Conservation (phyloP, 2,113 vertebrate genomes). For the Loxodonta africana region DNA sequence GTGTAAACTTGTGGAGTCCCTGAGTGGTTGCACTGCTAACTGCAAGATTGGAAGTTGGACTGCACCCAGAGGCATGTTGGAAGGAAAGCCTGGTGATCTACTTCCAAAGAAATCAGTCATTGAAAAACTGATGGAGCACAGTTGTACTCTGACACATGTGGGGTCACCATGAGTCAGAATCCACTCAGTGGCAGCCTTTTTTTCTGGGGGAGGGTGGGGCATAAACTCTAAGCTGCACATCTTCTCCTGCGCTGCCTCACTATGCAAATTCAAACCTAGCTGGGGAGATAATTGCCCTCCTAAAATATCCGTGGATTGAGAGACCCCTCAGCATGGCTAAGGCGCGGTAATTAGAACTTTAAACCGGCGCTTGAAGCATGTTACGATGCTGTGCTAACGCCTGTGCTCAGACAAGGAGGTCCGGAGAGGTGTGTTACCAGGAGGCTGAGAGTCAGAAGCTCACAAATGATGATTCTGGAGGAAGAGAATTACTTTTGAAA, state of each 20-base stretch:
- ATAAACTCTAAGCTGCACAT: neutral
- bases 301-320: neutral
- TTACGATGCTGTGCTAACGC: neutral
- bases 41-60: no score
- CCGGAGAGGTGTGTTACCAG: neutral
- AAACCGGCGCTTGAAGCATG: neutral
- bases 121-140: no score
- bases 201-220: no score
- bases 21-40: no score
- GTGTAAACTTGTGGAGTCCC: no score
- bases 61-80: no score
- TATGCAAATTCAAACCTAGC: neutral
- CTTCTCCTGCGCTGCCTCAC: neutral
- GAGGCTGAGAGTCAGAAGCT: neutral
- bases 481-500: slow-evolving; percentile 4
- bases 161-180: no score
- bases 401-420: neutral
- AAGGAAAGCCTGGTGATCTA: no score
- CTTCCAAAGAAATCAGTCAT: no score
- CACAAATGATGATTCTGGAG: neutral
- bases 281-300: neutral
- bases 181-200: no score
- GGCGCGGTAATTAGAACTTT: neutral
- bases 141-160: no score
- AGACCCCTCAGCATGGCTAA: neutral